Base-by-base conservation (phyloP, 2,113 vertebrate species). In the Dolichallabes microphthalmus region DNA sequence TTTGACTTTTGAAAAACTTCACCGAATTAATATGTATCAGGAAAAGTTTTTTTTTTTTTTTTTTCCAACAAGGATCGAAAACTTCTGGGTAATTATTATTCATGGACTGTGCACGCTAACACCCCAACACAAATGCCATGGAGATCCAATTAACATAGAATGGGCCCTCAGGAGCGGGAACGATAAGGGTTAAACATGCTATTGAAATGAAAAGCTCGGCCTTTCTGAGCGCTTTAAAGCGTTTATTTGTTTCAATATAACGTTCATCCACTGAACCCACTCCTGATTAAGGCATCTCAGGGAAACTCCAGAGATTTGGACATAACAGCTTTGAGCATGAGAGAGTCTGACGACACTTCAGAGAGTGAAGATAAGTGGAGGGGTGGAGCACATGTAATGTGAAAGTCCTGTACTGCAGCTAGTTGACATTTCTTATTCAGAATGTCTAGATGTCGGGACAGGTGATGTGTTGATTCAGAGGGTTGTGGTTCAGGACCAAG, bases 381-480 rank as follows among this genome's bases (percentile, higher is more conserved):
- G 92, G 84, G 83, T 91, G 92, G 92, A 89, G 92, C 32, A 92
- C 85, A 87, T 13, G 22, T 97, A 96, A 97, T 96, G 96, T 94
- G 94, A 93, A 96, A 97, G 93, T 89, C 92, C 93, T 96, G 96
- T 96, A 93, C 93, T 91, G 90, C 94, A 93, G 94, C 94, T 92
- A 91, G 91, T 94, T 96, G 95, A 92, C 95, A 97, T 97, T 95
- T 95, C 94, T 98, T 97, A 97, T 98, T 97, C 96, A 97, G 97
- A 94, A 95, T 95, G 93, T 94, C 90, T 91, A 90, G 88, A 94
- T 94, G 92, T 94, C 45, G 89, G 89, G 92, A 93, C 91, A 90
- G 94, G 91, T 94, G 95, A 96, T 95, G 95, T 94, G 94, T 94
- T 93, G 94, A 94, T 94, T 94, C 94, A 94, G 90, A 91, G 88